Base-by-base conservation (phyloP, 1,140 invertebrate genomes). In the Cryptotermes secundus region DNA sequence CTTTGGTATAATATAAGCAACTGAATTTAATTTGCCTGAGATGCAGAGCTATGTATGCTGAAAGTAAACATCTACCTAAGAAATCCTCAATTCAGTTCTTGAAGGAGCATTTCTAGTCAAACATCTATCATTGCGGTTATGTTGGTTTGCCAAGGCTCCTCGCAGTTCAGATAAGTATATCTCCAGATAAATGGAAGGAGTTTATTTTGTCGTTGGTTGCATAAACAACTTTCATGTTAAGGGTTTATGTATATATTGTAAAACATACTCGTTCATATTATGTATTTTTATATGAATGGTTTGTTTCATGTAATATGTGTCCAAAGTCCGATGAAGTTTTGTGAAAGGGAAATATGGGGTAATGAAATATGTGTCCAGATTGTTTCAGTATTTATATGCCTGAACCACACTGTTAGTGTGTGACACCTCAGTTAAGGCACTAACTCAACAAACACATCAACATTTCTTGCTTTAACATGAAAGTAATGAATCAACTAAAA, bases 381-480 rank as follows among this genome's bases (percentile, higher is more conserved):
- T 72, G 59, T 72, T 26, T 72, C 59, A 72, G 59, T 72, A 72
- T 72, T 72, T 72, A 72, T 26, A n/a, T 72, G 22, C n/a, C n/a
- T 72, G 59, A 72, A 72, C 59, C n/a, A 31, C 24, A n/a, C 7
- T 72, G 4, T 72, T 7, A 72, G n/a, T 72, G 9, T 72, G n/a
- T 31, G 26, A 31, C n/a, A 31, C 26, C n/a, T 72, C 7, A n/a
- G 12, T n/a, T 72, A 72, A 72, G 10, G 59, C 59, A 72, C 59
- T 31, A 72, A 72, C 26, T 31, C 10, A 72, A n/a, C n/a, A 6
- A 72, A 72, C 9, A 10, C 26, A n/a, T 72, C 59, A 72, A 31
- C 12, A n/a, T 72, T 31, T 72, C 7, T 72, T 72, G 14, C n/a
- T 72, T 72, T 72, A 72, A 72, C n/a, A 9, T 72, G 59, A 31